phyloP scores from a whole-genome alignment of 1,140 invertebrate species.

The Palaemon carinicauda region DNA sequence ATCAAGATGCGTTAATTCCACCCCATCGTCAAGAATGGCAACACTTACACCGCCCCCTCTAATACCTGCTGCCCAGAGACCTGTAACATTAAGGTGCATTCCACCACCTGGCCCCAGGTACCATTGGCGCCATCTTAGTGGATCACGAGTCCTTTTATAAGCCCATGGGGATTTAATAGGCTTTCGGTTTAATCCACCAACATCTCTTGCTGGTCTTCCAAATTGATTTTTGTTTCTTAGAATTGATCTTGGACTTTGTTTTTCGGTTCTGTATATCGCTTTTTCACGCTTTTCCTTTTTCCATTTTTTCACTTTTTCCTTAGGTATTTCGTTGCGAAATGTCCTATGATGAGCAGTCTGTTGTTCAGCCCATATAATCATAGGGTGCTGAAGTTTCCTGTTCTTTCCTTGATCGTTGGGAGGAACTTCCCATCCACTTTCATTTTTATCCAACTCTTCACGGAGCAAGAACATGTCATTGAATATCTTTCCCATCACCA shows the following conservation, averaged over 20 bases:
- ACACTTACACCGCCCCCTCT: slow-evolving; percentile 84
- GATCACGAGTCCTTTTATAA: background rate
- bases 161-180: slow-evolving; percentile 11
- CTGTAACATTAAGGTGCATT: slow-evolving; percentile 78
- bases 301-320: background rate
- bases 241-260: background rate
- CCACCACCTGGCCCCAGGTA: slow-evolving; percentile 25
- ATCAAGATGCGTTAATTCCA: slow-evolving; percentile 83
- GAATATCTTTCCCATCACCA: slow-evolving; percentile 13
- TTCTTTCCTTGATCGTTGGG: background rate
- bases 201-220: background rate
- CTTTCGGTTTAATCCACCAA: background rate
- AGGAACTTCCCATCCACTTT: background rate
- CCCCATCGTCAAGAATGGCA: slow-evolving; percentile 85
- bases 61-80: slow-evolving; percentile 80
- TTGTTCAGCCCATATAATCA: slow-evolving; percentile 24
- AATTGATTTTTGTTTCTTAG: too few relatives aligned
- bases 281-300: background rate
- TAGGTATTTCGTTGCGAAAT: background rate
- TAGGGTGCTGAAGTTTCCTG: background rate
- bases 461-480: slow-evolving; percentile 23
- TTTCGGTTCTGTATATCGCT: background rate
- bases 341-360: slow-evolving; percentile 25
- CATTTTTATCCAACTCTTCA: background rate
- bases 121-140: slow-evolving; percentile 44